Conservation (phyloP, 2,888 invertebrate species). For the Pterobdella sp. region DNA sequence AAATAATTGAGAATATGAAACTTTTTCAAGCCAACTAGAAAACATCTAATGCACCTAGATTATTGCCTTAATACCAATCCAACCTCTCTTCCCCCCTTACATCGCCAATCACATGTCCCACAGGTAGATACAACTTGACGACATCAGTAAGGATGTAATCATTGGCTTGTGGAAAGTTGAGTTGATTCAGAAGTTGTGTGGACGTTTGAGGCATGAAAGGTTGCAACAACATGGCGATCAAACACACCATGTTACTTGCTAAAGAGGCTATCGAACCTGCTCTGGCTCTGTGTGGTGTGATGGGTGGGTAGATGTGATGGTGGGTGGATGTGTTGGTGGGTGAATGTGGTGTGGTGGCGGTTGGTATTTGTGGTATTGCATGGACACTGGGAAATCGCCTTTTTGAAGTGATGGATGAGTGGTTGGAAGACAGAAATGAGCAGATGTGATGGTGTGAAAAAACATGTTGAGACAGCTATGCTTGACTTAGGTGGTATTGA, state of each 20-base stretch:
- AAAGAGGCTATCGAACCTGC: constrained; percentile 79
- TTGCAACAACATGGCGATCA: constrained; percentile 71
- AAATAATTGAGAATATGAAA: no score
- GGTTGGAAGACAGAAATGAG: no score
- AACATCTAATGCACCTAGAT: not conserved
- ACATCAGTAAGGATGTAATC: constrained; percentile 48
- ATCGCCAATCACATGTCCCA: constrained; percentile 75
- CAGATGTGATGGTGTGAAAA: no score
- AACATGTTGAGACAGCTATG: no score
- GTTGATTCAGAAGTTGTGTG: constrained; percentile 60
- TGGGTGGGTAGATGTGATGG: not conserved
- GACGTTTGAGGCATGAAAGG: constrained; percentile 85
- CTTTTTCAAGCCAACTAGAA: no score
- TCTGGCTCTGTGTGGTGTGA: constrained; percentile 54
- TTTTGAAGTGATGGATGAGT: no score
- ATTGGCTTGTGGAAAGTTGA: constrained; percentile 57
- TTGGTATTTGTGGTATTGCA: not conserved
- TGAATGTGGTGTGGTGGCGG: not conserved
- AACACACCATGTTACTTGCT: constrained; percentile 69
- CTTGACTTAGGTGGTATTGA: no score
- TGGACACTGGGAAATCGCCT: not conserved
- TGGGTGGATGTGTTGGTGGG: not conserved
- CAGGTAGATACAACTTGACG: constrained; percentile 58
- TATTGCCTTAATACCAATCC: not conserved
- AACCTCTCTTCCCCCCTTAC: constrained; percentile 46